Base-by-base conservation (phyloP, 2,797 vertebrate genomes). In the Chloroceryle amazona region DNA sequence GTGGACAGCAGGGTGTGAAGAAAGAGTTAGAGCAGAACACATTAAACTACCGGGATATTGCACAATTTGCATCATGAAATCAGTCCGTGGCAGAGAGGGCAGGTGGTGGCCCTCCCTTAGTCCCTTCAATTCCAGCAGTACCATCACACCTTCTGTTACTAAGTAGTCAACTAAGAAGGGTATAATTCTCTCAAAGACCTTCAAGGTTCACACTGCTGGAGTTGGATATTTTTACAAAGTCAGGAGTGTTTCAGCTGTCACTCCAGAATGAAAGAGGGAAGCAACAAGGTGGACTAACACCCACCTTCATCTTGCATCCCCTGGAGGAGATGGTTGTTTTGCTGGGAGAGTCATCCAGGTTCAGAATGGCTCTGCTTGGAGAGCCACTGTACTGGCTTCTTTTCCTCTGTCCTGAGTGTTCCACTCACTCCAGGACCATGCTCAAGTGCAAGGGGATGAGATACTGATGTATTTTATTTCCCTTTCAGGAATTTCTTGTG, bases 271-370 rank as follows among this genome's bases (percentile, higher is more conserved):
- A 72, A 80, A 17, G 37, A 81, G 33, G 11, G 63, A 68, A 76
- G 55, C 15, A 35, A 29, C 9, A 18, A 60, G 16, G 6, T 46
- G 31, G 49, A 65, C 9, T 72, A 60, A 80, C 55, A 10, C 9
- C n/a, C 21, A 31, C 22, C 14, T 55, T 52, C 20, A 41, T 0
- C 1, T 3, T 41, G 22, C 49, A 39, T 62, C 37, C 19, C 60
- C 22, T 65, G 81, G 28, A 42, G 68, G 23, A 63, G 29, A 8
- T 42, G 52, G 28, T n/a, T 68, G 22, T 47, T 54, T 42, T 62
- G 44, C 52, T 80, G 68, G n/a, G 29, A 60, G 29, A 41, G 39
- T 13, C 33, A 46, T n/a, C 35, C 73, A 52, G 29, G 8, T 10
- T 37, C 63, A 86, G 46, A 13, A 25, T 58, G 44, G 33, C 13